A percentile compares a stretch with the other conserved stretches of the same genome.
phyloP scores from a whole-genome alignment of 2,888 invertebrate species.

The Oscheius myriophilus region DNA sequence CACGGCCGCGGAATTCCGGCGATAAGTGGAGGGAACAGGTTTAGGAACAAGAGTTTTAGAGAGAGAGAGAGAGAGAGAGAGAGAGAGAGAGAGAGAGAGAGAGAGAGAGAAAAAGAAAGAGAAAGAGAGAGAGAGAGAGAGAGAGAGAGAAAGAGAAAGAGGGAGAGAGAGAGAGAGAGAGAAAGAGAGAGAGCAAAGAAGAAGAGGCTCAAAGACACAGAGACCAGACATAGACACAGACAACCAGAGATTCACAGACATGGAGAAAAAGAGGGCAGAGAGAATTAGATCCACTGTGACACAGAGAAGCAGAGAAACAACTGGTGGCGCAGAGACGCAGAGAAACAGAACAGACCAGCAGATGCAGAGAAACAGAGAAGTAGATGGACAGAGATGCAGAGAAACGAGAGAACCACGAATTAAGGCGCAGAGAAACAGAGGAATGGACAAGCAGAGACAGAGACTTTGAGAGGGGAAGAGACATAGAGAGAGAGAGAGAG shows the following conservation, averaged over 20 bases:
- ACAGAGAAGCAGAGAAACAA: constrained; percentile 22
- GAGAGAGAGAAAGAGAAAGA: constrained; percentile 37
- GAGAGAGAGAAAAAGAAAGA: constrained; percentile 28
- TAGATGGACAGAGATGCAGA: too few relatives aligned
- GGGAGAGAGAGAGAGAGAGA: constrained; percentile 31
- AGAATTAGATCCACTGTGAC: neutral
- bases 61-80: constrained; percentile 22
- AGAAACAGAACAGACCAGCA: constrained; percentile 1
- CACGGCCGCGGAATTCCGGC: constrained; percentile 3
- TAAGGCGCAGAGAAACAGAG: too few relatives aligned
- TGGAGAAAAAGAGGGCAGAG: neutral
- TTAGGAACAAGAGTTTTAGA: constrained; percentile 26
- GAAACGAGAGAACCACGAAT: too few relatives aligned
- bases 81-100: constrained; percentile 25
- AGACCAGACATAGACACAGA: neutral
- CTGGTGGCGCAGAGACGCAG: neutral
- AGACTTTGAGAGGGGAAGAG: too few relatives aligned
- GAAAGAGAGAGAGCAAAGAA: constrained; percentile 34
- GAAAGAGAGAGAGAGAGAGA: constrained; percentile 12
- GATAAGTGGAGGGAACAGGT: neutral
- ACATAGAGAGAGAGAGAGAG: too few relatives aligned
- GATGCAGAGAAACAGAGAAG: too few relatives aligned
- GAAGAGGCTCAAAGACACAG: constrained; percentile 22
- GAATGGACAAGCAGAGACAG: too few relatives aligned
- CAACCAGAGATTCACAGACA: neutral